Evolutionary conservation across 2,113 vertebrate genomes (phyloP).

Genomic region (Pelecanus crispus): DNA sequence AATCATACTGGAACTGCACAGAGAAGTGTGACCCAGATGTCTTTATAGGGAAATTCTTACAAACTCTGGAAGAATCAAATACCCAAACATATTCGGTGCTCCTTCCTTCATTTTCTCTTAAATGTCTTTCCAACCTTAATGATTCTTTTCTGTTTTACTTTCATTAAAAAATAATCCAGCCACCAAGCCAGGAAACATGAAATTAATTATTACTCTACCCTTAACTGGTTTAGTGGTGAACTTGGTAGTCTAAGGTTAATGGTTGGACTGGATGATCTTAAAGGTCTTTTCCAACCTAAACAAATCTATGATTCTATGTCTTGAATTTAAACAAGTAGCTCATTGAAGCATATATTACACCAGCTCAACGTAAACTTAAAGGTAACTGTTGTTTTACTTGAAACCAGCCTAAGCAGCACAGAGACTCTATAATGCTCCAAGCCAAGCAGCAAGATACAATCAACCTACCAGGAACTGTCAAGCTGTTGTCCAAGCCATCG

Average conservation of each 20-base stretch:
- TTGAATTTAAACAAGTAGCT: neutral
- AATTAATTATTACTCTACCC: too few species aligned
- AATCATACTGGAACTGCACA: too few species aligned
- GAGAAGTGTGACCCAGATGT: neutral
- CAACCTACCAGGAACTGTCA: constrained; percentile 64
- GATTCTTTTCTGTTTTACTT: too few species aligned
- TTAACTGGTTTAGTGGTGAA: too few species aligned
- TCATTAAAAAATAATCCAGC: too few species aligned
- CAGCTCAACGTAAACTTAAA: neutral
- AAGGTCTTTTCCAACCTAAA: too few species aligned
- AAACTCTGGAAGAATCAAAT: neutral
- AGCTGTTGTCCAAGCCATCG: constrained; percentile 80
- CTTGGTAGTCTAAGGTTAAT: too few species aligned
- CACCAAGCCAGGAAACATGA: too few species aligned
- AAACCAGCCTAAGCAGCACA: neutral
- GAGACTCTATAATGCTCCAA: neutral
- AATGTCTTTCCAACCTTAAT: too few species aligned
- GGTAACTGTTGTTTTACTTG: neutral
- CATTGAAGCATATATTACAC: neutral
- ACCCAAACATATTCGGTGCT: neutral
- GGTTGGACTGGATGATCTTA: too few species aligned
- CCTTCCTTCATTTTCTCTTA: neutral
- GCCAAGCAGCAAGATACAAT: neutral
- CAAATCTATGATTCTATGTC: too few species aligned
- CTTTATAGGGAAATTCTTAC: neutral